Evolutionary conservation across 2,113 vertebrate species (phyloP).

Genomic region (Lepus americanus): DNA sequence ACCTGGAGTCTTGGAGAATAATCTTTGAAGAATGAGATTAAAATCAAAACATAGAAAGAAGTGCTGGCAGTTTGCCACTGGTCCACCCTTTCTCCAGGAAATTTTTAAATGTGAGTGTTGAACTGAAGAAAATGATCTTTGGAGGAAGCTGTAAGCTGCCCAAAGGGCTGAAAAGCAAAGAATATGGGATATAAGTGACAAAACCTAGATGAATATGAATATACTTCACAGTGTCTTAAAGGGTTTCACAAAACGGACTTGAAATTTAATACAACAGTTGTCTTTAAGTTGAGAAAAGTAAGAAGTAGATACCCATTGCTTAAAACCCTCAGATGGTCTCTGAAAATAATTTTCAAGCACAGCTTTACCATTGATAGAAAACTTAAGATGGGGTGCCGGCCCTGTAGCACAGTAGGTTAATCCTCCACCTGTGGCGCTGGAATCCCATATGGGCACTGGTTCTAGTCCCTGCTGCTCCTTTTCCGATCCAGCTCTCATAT

Average conservation of each 20-base stretch:
- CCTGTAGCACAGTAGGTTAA: too few relatives aligned
- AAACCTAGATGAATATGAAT: background rate
- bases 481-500: too few relatives aligned
- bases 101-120: background rate
- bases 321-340: background rate
- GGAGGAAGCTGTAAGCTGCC: background rate
- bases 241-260: background rate
- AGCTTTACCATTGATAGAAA: background rate
- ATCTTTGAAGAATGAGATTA: background rate
- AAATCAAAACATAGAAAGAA: background rate
- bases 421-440: too few relatives aligned
- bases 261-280: background rate
- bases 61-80: background rate
- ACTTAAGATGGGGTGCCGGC: background rate
- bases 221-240: background rate
- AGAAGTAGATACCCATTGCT: background rate
- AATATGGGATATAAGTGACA: background rate
- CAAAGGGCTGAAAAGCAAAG: background rate
- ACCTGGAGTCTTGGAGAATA: background rate
- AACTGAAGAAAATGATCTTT: background rate
- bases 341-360: slow-evolving; percentile 4
- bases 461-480: too few relatives aligned
- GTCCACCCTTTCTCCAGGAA: background rate
- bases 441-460: too few relatives aligned
- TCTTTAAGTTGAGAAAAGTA: background rate